phyloP scores from a whole-genome alignment of 2,113 vertebrate genomes.

The Pituophis catenifer region DNA sequence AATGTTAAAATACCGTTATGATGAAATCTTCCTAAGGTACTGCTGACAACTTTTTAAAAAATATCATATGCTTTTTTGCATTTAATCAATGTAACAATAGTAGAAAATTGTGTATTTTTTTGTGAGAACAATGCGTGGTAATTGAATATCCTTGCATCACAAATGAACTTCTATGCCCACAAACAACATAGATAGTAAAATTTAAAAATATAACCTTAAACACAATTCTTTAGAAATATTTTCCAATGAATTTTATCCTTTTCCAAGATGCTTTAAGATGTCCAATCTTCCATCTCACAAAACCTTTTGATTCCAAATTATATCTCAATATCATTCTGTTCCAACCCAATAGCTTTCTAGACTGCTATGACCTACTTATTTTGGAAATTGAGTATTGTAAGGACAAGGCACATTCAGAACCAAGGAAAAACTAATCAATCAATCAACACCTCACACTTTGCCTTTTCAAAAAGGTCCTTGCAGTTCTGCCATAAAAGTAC shows the following conservation, averaged over 20 bases:
- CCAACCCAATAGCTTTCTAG: not conserved
- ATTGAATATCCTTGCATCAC: not conserved
- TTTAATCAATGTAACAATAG: not conserved
- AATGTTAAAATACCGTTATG: not conserved
- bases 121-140: not conserved
- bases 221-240: not conserved
- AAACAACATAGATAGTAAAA: not conserved
- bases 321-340: not conserved
- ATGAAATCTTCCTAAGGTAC: not conserved
- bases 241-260: not conserved
- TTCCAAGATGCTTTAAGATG: not conserved
- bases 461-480: not conserved
- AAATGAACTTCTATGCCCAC: not conserved
- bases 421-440: not conserved
- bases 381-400: not conserved
- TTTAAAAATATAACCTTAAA: not conserved
- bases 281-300: not conserved
- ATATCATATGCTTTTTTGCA: not conserved
- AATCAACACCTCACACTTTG: not conserved
- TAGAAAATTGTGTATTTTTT: not conserved
- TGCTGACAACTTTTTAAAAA: not conserved
- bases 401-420: not conserved
- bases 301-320: not conserved
- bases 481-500: not conserved
- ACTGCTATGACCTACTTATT: not conserved